Evolutionary conservation across 2,888 invertebrate genomes (phyloP).

Genomic region (Acrobeloides nanus): DNA sequence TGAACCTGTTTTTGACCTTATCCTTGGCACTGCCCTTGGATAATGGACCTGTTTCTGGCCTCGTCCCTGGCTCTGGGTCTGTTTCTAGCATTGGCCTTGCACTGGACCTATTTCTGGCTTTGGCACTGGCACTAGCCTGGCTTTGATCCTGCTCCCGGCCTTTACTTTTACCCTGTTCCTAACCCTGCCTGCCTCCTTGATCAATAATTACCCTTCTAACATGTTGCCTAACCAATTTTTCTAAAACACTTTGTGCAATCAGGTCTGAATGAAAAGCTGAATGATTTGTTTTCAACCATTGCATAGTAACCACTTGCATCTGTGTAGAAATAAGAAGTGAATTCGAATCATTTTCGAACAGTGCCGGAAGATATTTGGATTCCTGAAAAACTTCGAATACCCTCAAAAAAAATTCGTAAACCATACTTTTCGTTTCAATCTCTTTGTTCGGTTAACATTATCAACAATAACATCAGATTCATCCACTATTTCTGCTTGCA

Average conservation of each 20-base stretch:
- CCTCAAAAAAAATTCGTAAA: too few relatives aligned
- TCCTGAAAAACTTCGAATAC: conserved; percentile 13
- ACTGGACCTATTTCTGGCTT: too few relatives aligned
- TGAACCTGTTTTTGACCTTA: too few relatives aligned
- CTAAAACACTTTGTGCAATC: conserved; percentile 61
- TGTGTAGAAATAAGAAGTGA: conserved; percentile 35
- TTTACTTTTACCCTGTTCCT: too few relatives aligned
- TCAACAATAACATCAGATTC: conserved; percentile 74
- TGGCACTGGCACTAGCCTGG: too few relatives aligned
- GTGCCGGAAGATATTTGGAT: conserved; percentile 28
- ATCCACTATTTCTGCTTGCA: conserved; percentile 79
- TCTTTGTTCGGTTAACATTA: conserved; percentile 33
- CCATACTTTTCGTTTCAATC: conserved; percentile 20
- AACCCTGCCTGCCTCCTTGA: too few relatives aligned
- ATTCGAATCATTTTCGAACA: conserved; percentile 21
- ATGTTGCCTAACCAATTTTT: conserved; percentile 80
- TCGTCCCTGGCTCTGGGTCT: too few relatives aligned
- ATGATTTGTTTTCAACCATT: conserved; percentile 67
- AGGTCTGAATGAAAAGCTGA: conserved; percentile 25
- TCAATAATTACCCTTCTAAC: conserved; percentile 51
- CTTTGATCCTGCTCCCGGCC: too few relatives aligned
- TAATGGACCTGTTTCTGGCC: too few relatives aligned
- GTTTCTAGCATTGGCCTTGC: too few relatives aligned
- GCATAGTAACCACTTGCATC: conserved; percentile 69
- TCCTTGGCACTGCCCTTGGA: too few relatives aligned